These are phyloP conservation scores for Todiramphus chloris DNA, from an alignment of 2,113 vertebrate species.

Conservation along the genomic window DNA sequence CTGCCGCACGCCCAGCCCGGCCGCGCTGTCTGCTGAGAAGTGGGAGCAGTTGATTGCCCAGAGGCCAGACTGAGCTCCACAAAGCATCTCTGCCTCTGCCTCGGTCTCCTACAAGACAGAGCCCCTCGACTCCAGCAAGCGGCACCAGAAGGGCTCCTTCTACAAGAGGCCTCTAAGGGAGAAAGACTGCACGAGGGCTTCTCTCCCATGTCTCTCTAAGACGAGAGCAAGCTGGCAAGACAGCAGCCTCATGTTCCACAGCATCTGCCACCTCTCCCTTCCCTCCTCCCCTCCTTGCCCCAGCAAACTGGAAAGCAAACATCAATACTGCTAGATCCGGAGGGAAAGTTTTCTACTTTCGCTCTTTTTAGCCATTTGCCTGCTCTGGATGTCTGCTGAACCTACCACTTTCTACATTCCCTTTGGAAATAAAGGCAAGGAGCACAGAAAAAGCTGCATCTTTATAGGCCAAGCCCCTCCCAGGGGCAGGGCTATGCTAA, in stretches of 20 bases:
- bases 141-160: not conserved
- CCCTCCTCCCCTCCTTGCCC: not conserved
- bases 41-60: not conserved
- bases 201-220: not conserved
- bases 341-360: not conserved
- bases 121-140: not conserved
- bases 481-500: conserved; percentile 21
- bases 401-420: not conserved
- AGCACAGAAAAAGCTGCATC: not conserved
- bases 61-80: not conserved
- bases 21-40: not conserved
- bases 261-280: conserved; percentile 21
- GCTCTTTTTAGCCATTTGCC: not conserved
- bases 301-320: not conserved
- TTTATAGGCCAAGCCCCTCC: not conserved
- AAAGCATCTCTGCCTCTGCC: not conserved
- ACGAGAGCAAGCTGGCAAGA: not conserved
- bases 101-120: not conserved
- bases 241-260: not conserved
- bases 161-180: not conserved
- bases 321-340: rapidly evolving
- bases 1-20: not conserved
- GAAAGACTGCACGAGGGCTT: not conserved
- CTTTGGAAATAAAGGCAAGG: not conserved
- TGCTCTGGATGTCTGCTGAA: not conserved